Evolutionary conservation across 1,140 invertebrate species (phyloP), one percentile per base, ranked within the genome.

Genomic region (Globodera ellingtonae): DNA sequence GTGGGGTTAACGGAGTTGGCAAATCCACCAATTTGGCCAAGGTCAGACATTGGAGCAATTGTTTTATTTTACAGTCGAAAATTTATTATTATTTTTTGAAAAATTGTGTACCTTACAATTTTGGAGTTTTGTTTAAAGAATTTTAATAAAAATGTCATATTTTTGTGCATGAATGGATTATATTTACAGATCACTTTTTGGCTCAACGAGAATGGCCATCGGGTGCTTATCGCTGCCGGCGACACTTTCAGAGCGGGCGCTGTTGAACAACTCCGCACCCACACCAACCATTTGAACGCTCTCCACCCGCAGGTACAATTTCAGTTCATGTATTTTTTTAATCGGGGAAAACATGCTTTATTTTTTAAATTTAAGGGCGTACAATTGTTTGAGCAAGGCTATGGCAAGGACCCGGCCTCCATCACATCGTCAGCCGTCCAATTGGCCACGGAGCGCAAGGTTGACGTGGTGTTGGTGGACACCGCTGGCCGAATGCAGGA

Each of bases 11-110:
- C 90, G 98, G 98, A 66, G 98, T 99, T 4, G 98, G 98, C 71
- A 99, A 99, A 89, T 98, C 96, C 0, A 99, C 98, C 3, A 99
- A 99, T 91, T 91, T 99, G 59, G 97, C 98, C 3, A 99, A 99
- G 91, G 80, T 81, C 47, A 48, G 15, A 92, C 93, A 83, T 52
- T 56, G 80, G 52, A 47, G 9, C 3, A 13, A 56, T 35, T 73
- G n/a, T 72, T 10, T 3, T 62, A n/a, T 80, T 79, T 15, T 52
- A 5, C 10, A 13, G n/a, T 7, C 50, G 35, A 35, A 35, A 35
- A 3, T 35, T 35, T 35, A 35, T 52, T 52, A 13, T 7, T 13
- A 52, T 52, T 52, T 35, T 52, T 52, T 52, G 50, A 52, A 52
- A 52, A 52, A 52, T 52, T 13, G 0, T 7, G 7, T 52, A 67